Conservation (phyloP, 2,113 vertebrate genomes). For the Felis chaus region DNA sequence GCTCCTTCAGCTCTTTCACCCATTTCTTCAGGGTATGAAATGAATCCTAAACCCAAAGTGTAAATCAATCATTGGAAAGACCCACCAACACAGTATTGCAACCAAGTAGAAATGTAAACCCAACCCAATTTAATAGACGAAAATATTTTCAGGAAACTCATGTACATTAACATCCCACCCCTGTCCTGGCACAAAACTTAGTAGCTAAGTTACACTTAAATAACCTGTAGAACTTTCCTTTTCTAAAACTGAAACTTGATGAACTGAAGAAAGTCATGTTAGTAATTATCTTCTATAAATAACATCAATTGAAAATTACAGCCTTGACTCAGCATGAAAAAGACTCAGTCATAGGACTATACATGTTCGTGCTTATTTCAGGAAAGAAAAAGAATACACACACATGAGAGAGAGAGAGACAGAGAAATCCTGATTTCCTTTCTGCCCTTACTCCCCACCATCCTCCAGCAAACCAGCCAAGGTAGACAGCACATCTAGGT, state of each 20-base stretch:
- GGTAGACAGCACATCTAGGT: not conserved
- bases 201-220: not conserved
- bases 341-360: not conserved
- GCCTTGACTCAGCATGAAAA: not conserved
- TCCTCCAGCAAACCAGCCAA: not conserved
- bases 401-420: no score
- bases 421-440: not conserved
- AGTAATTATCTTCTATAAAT: not conserved
- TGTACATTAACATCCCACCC: not conserved
- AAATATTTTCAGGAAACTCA: not conserved
- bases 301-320: not conserved
- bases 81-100: not conserved
- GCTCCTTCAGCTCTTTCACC: constrained; percentile 98
- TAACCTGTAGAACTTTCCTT: not conserved
- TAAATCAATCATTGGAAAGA: constrained; percentile 41
- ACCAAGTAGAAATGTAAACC: not conserved
- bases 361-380: not conserved
- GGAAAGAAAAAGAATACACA: not conserved
- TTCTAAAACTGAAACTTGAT: not conserved
- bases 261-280: not conserved
- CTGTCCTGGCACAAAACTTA: not conserved
- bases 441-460: not conserved
- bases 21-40: constrained; percentile 99
- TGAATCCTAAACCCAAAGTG: constrained; percentile 90
- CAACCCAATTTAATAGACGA: not conserved